phyloP scores from a whole-genome alignment of 1,140 invertebrate genomes.

The Cataglyphis hispanica region DNA sequence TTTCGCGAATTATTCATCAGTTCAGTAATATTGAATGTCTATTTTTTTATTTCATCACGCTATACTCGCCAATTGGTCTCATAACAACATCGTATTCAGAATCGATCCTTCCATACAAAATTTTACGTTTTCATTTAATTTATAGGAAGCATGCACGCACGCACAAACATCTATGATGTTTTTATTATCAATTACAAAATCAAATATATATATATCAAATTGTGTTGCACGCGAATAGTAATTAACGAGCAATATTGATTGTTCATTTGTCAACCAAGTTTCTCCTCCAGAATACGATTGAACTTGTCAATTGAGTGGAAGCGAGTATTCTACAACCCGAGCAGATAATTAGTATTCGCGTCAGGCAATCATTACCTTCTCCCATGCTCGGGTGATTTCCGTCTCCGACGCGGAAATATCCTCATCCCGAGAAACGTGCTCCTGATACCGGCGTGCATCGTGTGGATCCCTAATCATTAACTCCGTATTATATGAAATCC shows the following conservation, averaged over 20 bases:
- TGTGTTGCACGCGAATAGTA: neutral
- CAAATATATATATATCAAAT: neutral
- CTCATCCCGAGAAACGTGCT: constrained; percentile 78
- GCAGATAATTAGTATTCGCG: constrained; percentile 26
- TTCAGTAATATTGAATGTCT: neutral
- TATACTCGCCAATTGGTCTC: neutral
- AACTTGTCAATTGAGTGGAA: neutral
- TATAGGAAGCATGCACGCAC: neutral
- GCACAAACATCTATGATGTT: neutral
- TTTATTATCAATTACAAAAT: neutral
- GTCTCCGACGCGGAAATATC: constrained; percentile 60
- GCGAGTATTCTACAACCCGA: neutral
- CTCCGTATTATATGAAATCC: neutral
- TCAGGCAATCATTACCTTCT: constrained; percentile 80
- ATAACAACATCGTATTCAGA: neutral
- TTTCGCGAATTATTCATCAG: neutral
- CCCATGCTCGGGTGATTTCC: constrained; percentile 76
- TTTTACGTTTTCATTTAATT: neutral
- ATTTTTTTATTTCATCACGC: neutral
- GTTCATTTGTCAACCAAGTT: neutral
- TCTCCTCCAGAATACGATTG: neutral
- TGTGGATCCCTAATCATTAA: constrained; percentile 21
- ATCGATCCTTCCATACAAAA: neutral
- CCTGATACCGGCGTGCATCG: constrained; percentile 83
- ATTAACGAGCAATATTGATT: neutral